Base-by-base conservation (phyloP, 2,888 invertebrate genomes). In the Drosophila falleni region DNA sequence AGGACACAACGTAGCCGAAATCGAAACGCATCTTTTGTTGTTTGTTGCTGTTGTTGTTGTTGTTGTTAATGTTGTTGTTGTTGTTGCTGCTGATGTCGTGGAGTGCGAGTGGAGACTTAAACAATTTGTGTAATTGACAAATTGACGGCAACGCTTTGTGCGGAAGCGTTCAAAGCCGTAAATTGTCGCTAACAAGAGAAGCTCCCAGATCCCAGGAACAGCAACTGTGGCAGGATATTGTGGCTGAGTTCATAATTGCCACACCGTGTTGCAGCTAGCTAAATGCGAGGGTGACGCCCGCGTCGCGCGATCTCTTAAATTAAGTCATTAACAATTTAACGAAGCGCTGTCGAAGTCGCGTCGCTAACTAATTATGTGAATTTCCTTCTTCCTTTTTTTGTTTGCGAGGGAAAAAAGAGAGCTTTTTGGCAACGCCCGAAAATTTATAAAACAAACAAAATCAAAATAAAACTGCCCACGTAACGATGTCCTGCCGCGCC, bases 51-150 rank as follows among this genome's bases (percentile, higher is more conserved):
- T 29, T 69, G 37, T 47, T 69, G 35, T 33, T 64, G 37, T 44
- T 64, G 39, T 35, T 70, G 41, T 47, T 63, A 44, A 16, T 64
- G 61, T 47, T 49, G 37, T 16, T 70, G 37, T 16, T 70, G 33
- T 44, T 69, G 41, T 65, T 68, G 58, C 29, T 59, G 71, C 49
- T 70, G 74, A 66, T 71, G 63, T 60, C 73, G 64, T 69, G 69
- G 49, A 9, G 66, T 69, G 76, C 70, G 74, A 68, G 71, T 49
- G 63, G 78, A 74, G 78, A 71, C 65, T 75, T 78, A 81, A 88
- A 90, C 89, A 90, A 91, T 91, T 91, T 91, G 89, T 89, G 89
- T 91, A 91, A 91, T 91, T 91, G 91, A 91, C 91, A 91, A 91
- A 91, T 91, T 91, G 91, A 90, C 90, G 90, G 89, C 87, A 74